Conservation (phyloP, 2,888 invertebrate genomes). For the Dermolepida albohirtum region DNA sequence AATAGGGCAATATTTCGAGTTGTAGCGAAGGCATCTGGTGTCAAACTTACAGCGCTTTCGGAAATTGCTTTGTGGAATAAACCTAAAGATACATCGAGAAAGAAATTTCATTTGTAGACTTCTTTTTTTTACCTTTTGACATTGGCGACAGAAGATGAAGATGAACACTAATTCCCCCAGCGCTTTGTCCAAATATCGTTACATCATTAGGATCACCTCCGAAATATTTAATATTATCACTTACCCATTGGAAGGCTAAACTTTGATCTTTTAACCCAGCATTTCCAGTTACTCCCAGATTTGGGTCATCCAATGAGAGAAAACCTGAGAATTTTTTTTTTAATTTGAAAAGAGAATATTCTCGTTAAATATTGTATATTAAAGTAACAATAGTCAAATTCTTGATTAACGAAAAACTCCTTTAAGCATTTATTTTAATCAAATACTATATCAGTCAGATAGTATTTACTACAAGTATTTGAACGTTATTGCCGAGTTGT, state of each 20-base stretch:
- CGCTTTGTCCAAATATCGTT: constrained; percentile 26
- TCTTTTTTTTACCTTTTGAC: constrained; percentile 9
- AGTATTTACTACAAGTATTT: too few species aligned
- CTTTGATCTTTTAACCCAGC: constrained; percentile 26
- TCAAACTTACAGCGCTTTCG: constrained; percentile 8
- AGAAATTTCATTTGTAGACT: neutral
- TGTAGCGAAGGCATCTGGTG: neutral
- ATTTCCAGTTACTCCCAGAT: constrained; percentile 21
- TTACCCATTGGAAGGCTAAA: constrained; percentile 31
- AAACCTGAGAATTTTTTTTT: constrained; percentile 9
- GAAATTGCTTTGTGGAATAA: constrained; percentile 25
- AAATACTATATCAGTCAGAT: too few species aligned
- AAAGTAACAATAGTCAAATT: too few species aligned
- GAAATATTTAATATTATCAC: constrained; percentile 25
- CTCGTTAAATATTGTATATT: neutral
- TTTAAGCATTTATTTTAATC: too few species aligned
- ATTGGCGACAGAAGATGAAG: constrained; percentile 20
- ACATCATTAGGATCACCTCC: constrained; percentile 30
- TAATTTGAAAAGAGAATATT: neutral
- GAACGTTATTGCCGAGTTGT: too few species aligned
- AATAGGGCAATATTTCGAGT: neutral
- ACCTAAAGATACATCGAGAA: neutral
- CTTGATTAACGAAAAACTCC: too few species aligned
- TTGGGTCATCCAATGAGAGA: constrained; percentile 15
- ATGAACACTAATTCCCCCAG: constrained; percentile 23